These are phyloP conservation scores for Pelochelys cantorii DNA, from an alignment of 2,797 vertebrate species.

Conservation along the genomic window DNA sequence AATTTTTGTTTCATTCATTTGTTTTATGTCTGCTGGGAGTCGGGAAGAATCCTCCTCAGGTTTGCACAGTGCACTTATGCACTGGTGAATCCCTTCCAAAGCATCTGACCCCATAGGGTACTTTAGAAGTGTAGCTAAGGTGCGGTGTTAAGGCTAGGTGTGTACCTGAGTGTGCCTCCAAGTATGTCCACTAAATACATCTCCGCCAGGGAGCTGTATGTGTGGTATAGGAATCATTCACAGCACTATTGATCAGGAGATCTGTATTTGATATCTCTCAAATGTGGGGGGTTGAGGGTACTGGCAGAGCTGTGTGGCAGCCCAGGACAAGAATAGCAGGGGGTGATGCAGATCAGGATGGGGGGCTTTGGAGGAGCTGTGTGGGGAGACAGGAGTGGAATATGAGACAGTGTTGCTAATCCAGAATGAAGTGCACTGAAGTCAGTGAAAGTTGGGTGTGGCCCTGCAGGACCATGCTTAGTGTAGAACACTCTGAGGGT, in stretches of 20 bases:
- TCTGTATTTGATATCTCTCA: neutral
- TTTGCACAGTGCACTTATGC: neutral
- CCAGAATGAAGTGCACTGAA: neutral
- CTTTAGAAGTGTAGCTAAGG: neutral
- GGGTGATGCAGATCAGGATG: neutral
- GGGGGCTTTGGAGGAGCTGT: neutral
- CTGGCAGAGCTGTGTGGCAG: rapidly evolving
- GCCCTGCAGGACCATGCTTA: neutral
- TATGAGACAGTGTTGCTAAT: neutral
- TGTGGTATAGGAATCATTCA: neutral
- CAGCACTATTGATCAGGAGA: neutral
- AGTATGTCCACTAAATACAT: neutral
- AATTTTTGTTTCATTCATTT: conserved; percentile 58
- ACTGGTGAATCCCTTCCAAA: neutral
- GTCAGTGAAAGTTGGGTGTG: neutral
- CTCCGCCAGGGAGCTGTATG: neutral
- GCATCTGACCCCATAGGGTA: neutral
- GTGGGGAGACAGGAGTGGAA: neutral
- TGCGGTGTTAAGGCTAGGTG: neutral
- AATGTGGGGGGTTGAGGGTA: rapidly evolving
- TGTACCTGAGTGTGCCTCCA: neutral
- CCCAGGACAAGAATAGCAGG: neutral
- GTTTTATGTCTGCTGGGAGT: conserved; percentile 35
- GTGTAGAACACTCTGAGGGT: neutral
- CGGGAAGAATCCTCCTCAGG: neutral